Base-by-base conservation (phyloP, 2,797 vertebrate species). In the Sorex maritimensis region DNA sequence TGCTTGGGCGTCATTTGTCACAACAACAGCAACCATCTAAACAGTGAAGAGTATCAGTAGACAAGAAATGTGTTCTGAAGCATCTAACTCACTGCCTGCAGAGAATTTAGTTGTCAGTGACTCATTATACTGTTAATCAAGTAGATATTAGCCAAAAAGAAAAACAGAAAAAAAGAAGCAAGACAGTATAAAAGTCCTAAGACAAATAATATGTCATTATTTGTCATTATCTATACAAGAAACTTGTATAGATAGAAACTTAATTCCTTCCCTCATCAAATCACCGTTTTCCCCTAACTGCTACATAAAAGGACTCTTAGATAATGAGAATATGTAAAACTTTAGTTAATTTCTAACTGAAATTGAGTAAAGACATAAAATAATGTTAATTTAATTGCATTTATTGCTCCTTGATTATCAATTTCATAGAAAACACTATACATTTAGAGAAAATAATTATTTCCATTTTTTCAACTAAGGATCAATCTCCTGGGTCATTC, bases 391-490 rank as follows among this genome's bases (percentile, higher is more conserved):
- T 65, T 86, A 90, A 78, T 86, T 69, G 38, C 69, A 38, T 63
- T 13, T 68, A 28, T 78, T 67, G 73, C 28, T 81, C 23, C 61
- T 19, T 73, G 75, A 92, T 77, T 44, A 72, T 7, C n/a, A 58
- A 23, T 90, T 79, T 34, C 58, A 55, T 0, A 68, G 77, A 92
- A 92, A 81, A 75, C 10, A 2, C 0, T 1, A 67, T 77, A 11
- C 61, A 41, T 46, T 91, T 92, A 44, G 82, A 67, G 5, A 74
- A 90, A 92, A 38, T 15, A 6, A 44, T 2, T 19, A 81, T 5
- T 82, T 92, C 4, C 4, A 83, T 49, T n/a, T 81, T 93, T 94
- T 94, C 52, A 85, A 30, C 19, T 82, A 86, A 74, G 80, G 44
- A 63, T 69, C 26, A 49, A 69, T 55, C 49, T 83, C 9, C 68